Evolutionary conservation across 1,140 invertebrate genomes (phyloP), one percentile per base, ranked within the genome.

Genomic region (Myzus persicae): DNA sequence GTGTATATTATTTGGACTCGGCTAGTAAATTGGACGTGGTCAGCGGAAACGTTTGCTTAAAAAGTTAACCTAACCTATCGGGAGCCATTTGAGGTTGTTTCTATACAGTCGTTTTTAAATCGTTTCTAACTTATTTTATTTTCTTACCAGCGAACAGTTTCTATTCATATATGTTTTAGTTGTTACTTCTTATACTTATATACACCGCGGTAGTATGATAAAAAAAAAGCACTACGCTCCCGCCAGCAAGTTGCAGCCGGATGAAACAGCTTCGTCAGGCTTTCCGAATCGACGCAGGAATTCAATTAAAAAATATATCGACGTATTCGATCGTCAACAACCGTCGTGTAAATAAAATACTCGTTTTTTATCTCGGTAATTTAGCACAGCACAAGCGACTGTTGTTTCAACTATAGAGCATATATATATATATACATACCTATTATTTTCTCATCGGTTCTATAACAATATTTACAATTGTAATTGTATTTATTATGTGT

Each of bases 251-350:
- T 76, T n/a, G n/a, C 31, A n/a, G 5, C 8, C 59, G 14, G 11
- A 67, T 67, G 14, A 76, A 76, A 76, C 14, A 76, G 59, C 59
- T 76, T n/a, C 59, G 31, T 76, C 59, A 76, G 59, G 31, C 36
- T 76, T 76, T 76, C 31, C n/a, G 1, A 76, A 76, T n/a, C 14
- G 14, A n/a, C 31, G 14, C 4, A 14, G 59, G 14, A 76, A 76
- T 76, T 76, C 11, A 76, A 76, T 76, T 76, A 67, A 76, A 76
- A 67, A 76, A 67, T n/a, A 67, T 31, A 76, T 76, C 59, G n/a
- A 76, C 59, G 31, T 76, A n/a, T 76, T 76, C n/a, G 59, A 76
- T 76, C 31, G 31, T 76, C 59, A 76, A 76, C 59, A 76, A 76
- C 31, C 59, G 0, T 51, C 20, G 48, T 51, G 48, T 51, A 51